Base-by-base conservation (phyloP, 2,113 vertebrate genomes). In the Chloebia gouldiae region DNA sequence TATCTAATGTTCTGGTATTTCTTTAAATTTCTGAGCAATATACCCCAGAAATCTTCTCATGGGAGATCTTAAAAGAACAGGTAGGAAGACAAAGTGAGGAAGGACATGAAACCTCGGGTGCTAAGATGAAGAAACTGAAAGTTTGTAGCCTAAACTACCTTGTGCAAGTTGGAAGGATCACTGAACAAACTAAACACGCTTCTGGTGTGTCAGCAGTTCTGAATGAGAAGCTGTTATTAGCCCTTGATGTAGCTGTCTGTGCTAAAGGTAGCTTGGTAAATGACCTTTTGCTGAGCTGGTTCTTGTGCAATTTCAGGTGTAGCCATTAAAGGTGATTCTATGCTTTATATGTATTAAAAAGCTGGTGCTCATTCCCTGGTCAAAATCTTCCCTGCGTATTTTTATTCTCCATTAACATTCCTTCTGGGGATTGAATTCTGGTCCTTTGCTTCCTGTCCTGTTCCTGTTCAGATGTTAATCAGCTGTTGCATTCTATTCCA, bases 391-490 rank as follows among this genome's bases (percentile, higher is more conserved):
- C 71, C n/a, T 75, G 92, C 83, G 68, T 96, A 95, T 97, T 97
- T 97, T 97, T 97, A 78, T 93, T 95, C 85, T 70, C 85, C 94
- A 96, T 96, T 96, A 94, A 90, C 93, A 97, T 97, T 97, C 94
- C 87, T 93, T 83, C 53, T 96, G 88, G 79, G 86, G 59, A 83
- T 83, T 94, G 64, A 75, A 65, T 94, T 88, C 9, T 6, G 35
- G 83, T 95, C 42, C 88, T 93, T 83, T 84, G 77, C 90, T 95
- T 96, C 87, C 85, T 95, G 77, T 75, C 49, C 63, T 64, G 65
- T 83, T 95, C 90, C 81, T 88, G 85, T 93, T 97, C 83, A 81
- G 71, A 75, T 84, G 72, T 83, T 76, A 90, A 91, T 91, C 92
- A 94, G 82, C 95, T 96, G 93, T 92, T 95, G 93, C 2, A 1